phyloP scores from a whole-genome alignment of 2,888 invertebrate genomes.

The Dasypogon diadema region DNA sequence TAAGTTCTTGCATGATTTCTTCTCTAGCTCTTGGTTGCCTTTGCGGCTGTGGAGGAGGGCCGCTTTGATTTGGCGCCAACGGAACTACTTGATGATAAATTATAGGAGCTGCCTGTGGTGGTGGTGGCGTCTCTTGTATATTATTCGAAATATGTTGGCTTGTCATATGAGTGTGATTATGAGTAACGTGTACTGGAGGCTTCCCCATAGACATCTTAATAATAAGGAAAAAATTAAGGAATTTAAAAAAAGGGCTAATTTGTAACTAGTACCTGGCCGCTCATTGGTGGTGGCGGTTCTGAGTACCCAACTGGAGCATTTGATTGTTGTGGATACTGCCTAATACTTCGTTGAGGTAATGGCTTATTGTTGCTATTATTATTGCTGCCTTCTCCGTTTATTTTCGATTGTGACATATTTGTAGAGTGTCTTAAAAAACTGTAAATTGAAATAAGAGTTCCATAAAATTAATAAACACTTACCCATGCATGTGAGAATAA shows the following conservation, averaged over 20 bases:
- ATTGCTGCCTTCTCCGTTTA: constrained; percentile 64
- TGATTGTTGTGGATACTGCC: constrained; percentile 61
- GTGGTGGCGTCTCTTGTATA: constrained; percentile 47
- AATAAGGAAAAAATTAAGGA: constrained; percentile 17
- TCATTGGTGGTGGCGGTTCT: constrained; percentile 56
- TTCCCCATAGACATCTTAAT: constrained; percentile 61
- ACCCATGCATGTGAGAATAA: constrained; percentile 59
- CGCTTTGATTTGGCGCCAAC: constrained; percentile 56
- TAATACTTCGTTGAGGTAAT: constrained; percentile 64
- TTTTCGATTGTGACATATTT: constrained; percentile 63
- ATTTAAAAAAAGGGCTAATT: not conserved
- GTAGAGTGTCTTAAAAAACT: constrained; percentile 58
- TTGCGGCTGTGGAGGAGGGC: constrained; percentile 63
- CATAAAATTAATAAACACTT: constrained; percentile 42
- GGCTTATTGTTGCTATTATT: constrained; percentile 63
- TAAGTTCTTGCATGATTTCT: constrained; percentile 72
- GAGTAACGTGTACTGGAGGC: constrained; percentile 61
- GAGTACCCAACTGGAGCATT: constrained; percentile 62
- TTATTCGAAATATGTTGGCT: constrained; percentile 58
- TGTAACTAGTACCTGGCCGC: constrained; percentile 25
- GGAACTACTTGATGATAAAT: constrained; percentile 51
- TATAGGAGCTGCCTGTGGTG: constrained; percentile 46
- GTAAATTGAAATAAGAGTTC: constrained; percentile 16
- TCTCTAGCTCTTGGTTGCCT: constrained; percentile 65
- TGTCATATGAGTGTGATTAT: constrained; percentile 59